A percentile compares a stretch with the other conserved stretches of the same genome.
Conservation (phyloP, 64 coral and sea anemone species). For the Cladopsammia gracilis region DNA sequence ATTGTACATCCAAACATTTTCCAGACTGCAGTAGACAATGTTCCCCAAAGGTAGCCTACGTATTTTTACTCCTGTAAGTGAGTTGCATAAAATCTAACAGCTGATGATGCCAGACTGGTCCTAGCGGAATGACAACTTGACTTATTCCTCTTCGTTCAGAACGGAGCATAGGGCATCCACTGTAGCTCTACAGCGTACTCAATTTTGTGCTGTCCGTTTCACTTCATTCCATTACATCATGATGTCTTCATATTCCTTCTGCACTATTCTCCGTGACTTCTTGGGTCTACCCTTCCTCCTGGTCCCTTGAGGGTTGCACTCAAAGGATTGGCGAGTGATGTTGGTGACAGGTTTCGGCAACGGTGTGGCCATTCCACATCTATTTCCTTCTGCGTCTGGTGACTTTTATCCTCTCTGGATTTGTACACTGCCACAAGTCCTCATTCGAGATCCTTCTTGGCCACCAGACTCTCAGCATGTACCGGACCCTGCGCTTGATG, state of each 20-base stretch:
- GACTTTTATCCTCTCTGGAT: neutral
- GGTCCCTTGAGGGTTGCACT: neutral
- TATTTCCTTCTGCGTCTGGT: neutral
- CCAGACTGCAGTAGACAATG: too few relatives aligned
- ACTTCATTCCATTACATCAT: too few relatives aligned
- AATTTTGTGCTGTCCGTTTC: too few relatives aligned
- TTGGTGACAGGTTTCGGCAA: slow-evolving; percentile 1
- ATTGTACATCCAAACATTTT: too few relatives aligned
- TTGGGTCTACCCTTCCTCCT: neutral
- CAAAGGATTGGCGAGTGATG: neutral
- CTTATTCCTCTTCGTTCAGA: neutral
- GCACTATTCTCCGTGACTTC: neutral
- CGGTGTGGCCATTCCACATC: slow-evolving; percentile 20
- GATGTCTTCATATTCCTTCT: too few relatives aligned
- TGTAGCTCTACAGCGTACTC: neutral
- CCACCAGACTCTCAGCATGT: neutral
- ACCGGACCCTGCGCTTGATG: neutral
- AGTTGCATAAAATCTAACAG: too few relatives aligned
- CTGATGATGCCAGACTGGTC: too few relatives aligned
- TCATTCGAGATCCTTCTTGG: neutral
- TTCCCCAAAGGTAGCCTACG: too few relatives aligned
- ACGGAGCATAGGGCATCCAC: neutral
- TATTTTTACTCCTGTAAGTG: too few relatives aligned
- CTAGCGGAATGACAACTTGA: neutral
- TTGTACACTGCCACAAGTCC: neutral